Conservation (phyloP, 2,113 vertebrate species). For the Tricholaema leucomelas region DNA sequence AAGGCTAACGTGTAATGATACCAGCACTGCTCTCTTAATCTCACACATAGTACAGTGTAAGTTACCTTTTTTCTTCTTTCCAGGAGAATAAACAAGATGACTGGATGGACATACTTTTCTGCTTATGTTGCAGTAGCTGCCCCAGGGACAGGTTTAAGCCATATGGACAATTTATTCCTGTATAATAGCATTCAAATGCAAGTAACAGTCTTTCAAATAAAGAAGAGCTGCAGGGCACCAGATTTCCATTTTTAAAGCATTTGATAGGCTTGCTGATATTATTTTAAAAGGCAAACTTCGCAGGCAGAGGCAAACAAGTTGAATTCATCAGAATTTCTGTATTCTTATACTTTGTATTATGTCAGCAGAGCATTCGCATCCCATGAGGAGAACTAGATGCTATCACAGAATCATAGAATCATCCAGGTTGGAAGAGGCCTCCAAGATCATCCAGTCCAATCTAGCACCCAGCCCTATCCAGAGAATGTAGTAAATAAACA, state of each 20-base stretch:
- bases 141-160: background rate
- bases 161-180: background rate
- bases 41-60: constrained; percentile 97
- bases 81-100: background rate
- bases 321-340: background rate
- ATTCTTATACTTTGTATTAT: background rate
- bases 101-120: background rate
- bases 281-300: background rate
- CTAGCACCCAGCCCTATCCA: too few species aligned
- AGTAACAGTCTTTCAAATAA: background rate
- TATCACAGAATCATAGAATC: too few species aligned
- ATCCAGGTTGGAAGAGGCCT: too few species aligned
- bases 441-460: too few species aligned
- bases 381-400: background rate
- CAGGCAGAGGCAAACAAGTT: background rate
- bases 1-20: constrained; percentile 90
- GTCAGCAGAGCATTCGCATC: background rate
- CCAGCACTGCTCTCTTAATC: constrained; percentile 91
- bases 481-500: constrained; percentile 33
- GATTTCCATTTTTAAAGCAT: background rate
- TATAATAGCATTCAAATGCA: background rate
- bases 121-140: background rate
- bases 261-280: background rate
- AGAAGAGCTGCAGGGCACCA: background rate
- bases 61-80: constrained; percentile 30